These are phyloP conservation scores for Heteropelma amictum DNA, from an alignment of 2,888 invertebrate genomes.

Conservation along the genomic window DNA sequence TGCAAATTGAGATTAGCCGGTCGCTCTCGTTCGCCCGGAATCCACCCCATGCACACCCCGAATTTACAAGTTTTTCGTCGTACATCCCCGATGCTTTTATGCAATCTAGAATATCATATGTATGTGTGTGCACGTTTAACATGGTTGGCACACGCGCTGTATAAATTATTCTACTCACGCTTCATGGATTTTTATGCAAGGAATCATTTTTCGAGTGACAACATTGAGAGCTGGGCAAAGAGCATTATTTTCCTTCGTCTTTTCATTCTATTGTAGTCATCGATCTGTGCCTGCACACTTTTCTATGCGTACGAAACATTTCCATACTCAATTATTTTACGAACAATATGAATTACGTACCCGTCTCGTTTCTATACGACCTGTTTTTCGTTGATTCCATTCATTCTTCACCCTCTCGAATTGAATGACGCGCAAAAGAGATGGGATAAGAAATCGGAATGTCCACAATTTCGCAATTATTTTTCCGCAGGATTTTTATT, in stretches of 20 bases:
- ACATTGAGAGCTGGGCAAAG: constrained; percentile 26
- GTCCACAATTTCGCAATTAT: no score
- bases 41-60: constrained; percentile 41
- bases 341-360: constrained; percentile 22
- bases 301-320: background rate
- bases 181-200: constrained; percentile 45
- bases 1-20: constrained; percentile 71
- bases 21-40: constrained; percentile 28
- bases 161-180: constrained; percentile 55
- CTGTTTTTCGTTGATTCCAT: background rate
- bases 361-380: background rate
- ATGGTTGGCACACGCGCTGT: constrained; percentile 61
- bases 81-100: constrained; percentile 61
- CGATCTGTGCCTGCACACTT: background rate
- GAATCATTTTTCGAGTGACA: constrained; percentile 37
- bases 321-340: constrained; percentile 6
- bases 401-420: background rate
- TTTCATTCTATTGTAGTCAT: constrained; percentile 22
- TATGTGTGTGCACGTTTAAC: no score
- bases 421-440: no score
- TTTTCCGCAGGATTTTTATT: no score
- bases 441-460: no score
- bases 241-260: constrained; percentile 28
- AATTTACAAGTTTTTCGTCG: constrained; percentile 44
- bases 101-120: constrained; percentile 31